Base-by-base conservation (phyloP, 1,140 invertebrate species). In the Orchesella cincta region DNA sequence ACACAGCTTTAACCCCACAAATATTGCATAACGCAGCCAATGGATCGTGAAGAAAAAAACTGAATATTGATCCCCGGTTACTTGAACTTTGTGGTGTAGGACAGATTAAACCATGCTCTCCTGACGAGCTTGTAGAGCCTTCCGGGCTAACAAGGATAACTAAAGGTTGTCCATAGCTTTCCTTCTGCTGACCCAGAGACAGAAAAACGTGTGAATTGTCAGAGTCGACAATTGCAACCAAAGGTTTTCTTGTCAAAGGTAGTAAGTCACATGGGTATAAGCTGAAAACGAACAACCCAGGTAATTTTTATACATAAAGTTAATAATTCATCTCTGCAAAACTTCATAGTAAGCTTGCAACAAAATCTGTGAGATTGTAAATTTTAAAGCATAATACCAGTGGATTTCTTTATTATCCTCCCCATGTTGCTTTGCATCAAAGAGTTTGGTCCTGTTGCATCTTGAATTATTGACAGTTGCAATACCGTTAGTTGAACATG, bases 191-290 rank as follows among this genome's bases (percentile, higher is more conserved):
- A 31, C 95, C 93, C 84, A 98, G 93, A 85, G 95, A 91, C 87
- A 94, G 92, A 87, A 98, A 98, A 76, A 94, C 93, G 85, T 93
- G 94, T 84, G 94, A 96, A 87, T 97, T 98, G 86, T 98, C 93
- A 82, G 94, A 97, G 86, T 98, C 96, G 77, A 98, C 91, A 79
- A 98, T 93, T 62, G 98, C 89, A 86, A 98, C 97, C 51, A 98
- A 88, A 26, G 96, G 96, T 83, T 95, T 92, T 79, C 96, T 89
- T 3, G 93, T 95, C 86, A 94, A 97, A 0, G 94, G 93, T 85
- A 94, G 93, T 31, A 98, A 86, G 85, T 98, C 96, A 64, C 95
- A 95, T 46, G 96, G 96, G 86, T 97, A 95, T 75, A 98, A 88
- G 86, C 92, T 93, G 86, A 83, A 85, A 67, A 67, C 26, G n/a